phyloP scores from a whole-genome alignment of 2,888 invertebrate genomes.

The Limnephilus auricula region DNA sequence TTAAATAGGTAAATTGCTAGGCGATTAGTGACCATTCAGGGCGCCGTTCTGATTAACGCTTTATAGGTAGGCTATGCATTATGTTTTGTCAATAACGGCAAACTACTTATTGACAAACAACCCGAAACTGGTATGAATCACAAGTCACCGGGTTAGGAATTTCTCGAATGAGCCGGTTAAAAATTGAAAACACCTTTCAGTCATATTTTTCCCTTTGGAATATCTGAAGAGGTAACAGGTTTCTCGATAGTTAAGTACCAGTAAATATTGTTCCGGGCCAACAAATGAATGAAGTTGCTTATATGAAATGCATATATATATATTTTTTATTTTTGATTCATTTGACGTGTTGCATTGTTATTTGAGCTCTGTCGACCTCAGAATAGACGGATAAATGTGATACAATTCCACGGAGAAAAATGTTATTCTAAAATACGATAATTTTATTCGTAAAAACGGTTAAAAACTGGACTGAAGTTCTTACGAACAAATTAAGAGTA shows the following conservation, averaged over 20 bases:
- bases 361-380: too few relatives aligned
- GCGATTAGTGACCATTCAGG: not conserved
- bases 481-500: too few relatives aligned
- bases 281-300: not conserved
- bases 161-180: slow-evolving; percentile 18
- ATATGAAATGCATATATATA: too few relatives aligned
- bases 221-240: not conserved
- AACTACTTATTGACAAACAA: not conserved
- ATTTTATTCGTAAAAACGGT: too few relatives aligned
- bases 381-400: too few relatives aligned
- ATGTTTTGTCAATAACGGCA: not conserved
- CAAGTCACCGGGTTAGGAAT: not conserved
- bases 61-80: not conserved
- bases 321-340: too few relatives aligned
- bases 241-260: not conserved
- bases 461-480: too few relatives aligned
- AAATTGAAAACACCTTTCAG: not conserved
- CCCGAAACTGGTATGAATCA: slow-evolving; percentile 4
- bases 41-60: not conserved
- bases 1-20: not conserved
- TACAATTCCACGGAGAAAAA: too few relatives aligned
- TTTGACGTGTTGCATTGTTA: too few relatives aligned
- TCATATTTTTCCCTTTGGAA: not conserved
- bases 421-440: too few relatives aligned
- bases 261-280: not conserved